phyloP scores from a whole-genome alignment of 2,797 vertebrate species.

The Enteromius thamalakanensis region DNA sequence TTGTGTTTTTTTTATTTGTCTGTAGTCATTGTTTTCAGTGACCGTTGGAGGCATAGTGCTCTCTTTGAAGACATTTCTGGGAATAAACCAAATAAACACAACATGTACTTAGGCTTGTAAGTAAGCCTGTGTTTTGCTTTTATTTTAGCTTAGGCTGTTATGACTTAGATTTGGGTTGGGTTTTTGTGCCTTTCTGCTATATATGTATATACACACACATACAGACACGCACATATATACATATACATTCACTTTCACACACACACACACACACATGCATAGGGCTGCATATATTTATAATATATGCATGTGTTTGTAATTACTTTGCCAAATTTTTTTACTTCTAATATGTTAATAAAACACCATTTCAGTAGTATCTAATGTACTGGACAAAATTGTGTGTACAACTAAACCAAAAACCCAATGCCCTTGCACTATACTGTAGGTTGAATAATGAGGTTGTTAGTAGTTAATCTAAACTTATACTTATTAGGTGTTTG shows the following conservation, averaged over 20 bases:
- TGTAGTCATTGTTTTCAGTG: slow-evolving; percentile 17
- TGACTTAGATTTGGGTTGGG: not conserved
- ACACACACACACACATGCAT: no score
- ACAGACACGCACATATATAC: no score
- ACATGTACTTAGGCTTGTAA: not conserved
- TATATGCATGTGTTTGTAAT: not conserved
- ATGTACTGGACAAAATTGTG: not conserved
- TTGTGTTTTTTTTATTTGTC: slow-evolving; percentile 27
- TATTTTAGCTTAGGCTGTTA: not conserved
- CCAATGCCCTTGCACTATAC: not conserved
- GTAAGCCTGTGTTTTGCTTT: not conserved
- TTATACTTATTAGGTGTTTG: not conserved
- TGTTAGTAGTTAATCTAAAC: not conserved
- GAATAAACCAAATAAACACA: slow-evolving; percentile 31
- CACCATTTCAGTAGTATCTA: not conserved
- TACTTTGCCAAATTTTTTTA: not conserved
- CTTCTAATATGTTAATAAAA: not conserved
- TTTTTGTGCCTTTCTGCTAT: not conserved
- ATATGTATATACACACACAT: no score
- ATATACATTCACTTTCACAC: no score
- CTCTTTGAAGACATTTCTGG: slow-evolving; percentile 18
- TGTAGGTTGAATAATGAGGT: not conserved
- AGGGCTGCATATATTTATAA: not conserved
- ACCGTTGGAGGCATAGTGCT: slow-evolving; percentile 1
- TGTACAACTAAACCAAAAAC: not conserved